Evolutionary conservation across 2,113 vertebrate genomes (phyloP).

Genomic region (Columbina picui): DNA sequence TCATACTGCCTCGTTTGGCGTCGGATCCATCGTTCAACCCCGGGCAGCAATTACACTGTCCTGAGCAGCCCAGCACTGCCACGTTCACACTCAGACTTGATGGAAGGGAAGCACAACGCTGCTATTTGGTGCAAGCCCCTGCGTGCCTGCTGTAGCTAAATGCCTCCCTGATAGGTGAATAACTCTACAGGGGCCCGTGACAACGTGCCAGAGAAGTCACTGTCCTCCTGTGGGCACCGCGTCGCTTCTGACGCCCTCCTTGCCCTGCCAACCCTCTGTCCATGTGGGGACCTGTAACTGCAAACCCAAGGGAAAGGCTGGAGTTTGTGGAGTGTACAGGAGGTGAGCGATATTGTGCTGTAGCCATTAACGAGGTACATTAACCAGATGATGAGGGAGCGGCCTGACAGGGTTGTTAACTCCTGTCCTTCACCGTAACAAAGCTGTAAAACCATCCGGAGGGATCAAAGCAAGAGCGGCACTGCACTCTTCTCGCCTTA

Average conservation of each 20-base stretch:
- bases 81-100: neutral
- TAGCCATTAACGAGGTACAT: neutral
- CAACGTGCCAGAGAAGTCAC: accelerated
- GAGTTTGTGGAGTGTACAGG: neutral
- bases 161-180: neutral
- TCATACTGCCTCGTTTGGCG: accelerated
- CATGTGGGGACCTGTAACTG: neutral
- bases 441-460: neutral
- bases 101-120: neutral
- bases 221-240: neutral
- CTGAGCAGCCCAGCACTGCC: neutral
- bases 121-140: neutral
- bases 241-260: neutral
- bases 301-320: neutral
- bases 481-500: neutral
- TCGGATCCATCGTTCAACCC: neutral
- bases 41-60: neutral
- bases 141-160: neutral
- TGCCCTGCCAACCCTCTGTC: neutral
- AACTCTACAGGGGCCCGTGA: neutral
- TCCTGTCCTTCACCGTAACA: neutral
- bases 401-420: neutral
- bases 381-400: neutral
- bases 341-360: neutral
- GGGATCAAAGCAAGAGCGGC: neutral